These are phyloP conservation scores for Scarus forsteni DNA, from an alignment of 2,797 vertebrate genomes.

Conservation along the genomic window DNA sequence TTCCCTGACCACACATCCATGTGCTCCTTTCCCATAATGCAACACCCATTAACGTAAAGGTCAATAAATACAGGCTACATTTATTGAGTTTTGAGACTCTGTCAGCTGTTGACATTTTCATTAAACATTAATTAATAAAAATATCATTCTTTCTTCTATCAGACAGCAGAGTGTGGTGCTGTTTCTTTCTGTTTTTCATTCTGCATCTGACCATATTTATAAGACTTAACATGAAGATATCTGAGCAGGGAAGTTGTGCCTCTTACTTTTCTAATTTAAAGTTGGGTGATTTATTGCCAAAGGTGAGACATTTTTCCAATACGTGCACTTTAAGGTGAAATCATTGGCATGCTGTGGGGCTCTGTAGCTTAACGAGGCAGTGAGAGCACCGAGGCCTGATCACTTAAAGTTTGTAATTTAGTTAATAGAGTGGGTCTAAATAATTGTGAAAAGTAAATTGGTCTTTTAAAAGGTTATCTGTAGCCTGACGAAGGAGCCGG, in stretches of 20 bases:
- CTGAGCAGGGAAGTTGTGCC: slow-evolving; percentile 2
- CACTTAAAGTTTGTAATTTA: slow-evolving; percentile 61
- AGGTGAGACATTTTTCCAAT: slow-evolving; percentile 24
- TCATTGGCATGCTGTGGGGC: slow-evolving; percentile 44
- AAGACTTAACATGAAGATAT: background rate
- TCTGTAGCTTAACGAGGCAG: slow-evolving; percentile 15
- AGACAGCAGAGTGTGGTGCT: slow-evolving; percentile 5
- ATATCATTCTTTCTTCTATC: slow-evolving; percentile 4
- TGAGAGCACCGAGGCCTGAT: slow-evolving; percentile 30
- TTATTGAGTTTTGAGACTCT: slow-evolving; percentile 19
- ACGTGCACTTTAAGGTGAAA: slow-evolving; percentile 24
- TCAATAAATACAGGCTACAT: slow-evolving; percentile 31
- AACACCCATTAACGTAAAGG: slow-evolving; percentile 41
- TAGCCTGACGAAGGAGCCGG: slow-evolving; percentile 59
- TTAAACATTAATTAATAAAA: slow-evolving; percentile 25
- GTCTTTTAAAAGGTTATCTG: slow-evolving; percentile 75
- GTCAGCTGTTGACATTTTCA: slow-evolving; percentile 40
- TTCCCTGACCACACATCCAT: background rate
- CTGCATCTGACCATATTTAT: slow-evolving; percentile 8
- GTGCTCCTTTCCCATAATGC: background rate
- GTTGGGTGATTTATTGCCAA: slow-evolving; percentile 19
- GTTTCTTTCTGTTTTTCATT: slow-evolving; percentile 12
- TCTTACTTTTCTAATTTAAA: slow-evolving; percentile 24
- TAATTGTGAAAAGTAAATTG: slow-evolving; percentile 76
- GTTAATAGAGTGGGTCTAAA: slow-evolving; percentile 68